phyloP scores from a whole-genome alignment of 35 echinoderm and acorn worm genomes.

The Ptychodera flava region DNA sequence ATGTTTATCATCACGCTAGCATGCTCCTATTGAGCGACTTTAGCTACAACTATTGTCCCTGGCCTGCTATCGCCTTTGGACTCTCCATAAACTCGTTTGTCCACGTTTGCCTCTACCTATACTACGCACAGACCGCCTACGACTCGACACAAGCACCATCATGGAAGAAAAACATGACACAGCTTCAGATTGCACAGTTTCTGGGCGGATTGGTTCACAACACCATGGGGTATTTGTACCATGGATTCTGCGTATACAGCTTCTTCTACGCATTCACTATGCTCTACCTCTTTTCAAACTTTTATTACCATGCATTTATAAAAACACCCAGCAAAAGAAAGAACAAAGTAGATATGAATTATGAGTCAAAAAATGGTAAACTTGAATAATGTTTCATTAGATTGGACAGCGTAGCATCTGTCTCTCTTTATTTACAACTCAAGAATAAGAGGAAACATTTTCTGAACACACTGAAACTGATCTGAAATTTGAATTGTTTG shows the following conservation, averaged over 20 bases:
- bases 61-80: slow-evolving; percentile 69
- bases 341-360: too few relatives aligned
- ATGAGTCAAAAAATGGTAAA: too few relatives aligned
- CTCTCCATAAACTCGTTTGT: slow-evolving; percentile 78
- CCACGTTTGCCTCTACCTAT: slow-evolving; percentile 87
- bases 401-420: too few relatives aligned
- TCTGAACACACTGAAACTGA: too few relatives aligned
- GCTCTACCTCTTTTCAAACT: slow-evolving; percentile 73
- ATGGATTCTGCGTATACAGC: slow-evolving; percentile 81
- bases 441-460: too few relatives aligned
- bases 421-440: too few relatives aligned
- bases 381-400: too few relatives aligned
- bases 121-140: slow-evolving; percentile 73
- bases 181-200: slow-evolving; percentile 84
- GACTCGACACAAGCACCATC: slow-evolving; percentile 39
- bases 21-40: slow-evolving; percentile 96
- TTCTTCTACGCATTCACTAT: slow-evolving; percentile 64
- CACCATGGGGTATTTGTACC: slow-evolving; percentile 51
- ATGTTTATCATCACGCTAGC: slow-evolving; percentile 81
- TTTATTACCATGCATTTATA: slow-evolving; percentile 55
- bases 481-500: too few relatives aligned
- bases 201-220: slow-evolving; percentile 62
- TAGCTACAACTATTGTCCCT: slow-evolving; percentile 63
- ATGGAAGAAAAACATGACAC: slow-evolving; percentile 80
- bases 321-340: too few relatives aligned